These are phyloP conservation scores for Rhamphomyia laevipes DNA, from an alignment of 2,888 invertebrate species.

Conservation along the genomic window DNA sequence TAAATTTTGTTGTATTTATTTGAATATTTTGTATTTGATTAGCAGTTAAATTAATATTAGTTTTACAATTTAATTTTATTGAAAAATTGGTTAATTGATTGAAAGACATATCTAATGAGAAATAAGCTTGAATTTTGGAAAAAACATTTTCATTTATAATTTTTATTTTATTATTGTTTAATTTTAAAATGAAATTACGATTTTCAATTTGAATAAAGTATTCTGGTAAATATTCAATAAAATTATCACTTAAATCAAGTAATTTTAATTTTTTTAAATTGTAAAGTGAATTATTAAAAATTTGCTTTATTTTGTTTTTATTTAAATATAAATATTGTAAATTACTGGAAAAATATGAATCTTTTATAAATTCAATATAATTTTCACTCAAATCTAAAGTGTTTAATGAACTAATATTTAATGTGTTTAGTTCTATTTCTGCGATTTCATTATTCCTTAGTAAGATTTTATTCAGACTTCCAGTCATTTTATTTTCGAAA, in stretches of 20 bases:
- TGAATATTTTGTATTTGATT: neutral
- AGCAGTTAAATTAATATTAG: neutral
- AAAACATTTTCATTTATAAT: neutral
- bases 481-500: no score
- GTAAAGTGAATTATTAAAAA: neutral
- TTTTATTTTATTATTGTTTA: neutral
- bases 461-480: no score
- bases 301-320: neutral
- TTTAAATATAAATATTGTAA: neutral
- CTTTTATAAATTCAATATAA: neutral
- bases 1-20: neutral
- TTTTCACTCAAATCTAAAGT: neutral
- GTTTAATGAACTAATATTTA: neutral
- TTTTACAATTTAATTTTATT: no score
- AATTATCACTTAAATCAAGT: neutral
- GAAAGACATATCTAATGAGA: neutral
- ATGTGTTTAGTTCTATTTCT: no score
- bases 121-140: no score
- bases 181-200: neutral
- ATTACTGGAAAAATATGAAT: neutral
- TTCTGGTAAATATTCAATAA: neutral
- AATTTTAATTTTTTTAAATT: neutral
- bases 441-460: no score
- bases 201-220: no score
- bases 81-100: neutral